These are phyloP conservation scores for Melipona bicolor DNA, from an alignment of 2,888 invertebrate genomes.

Conservation along the genomic window DNA sequence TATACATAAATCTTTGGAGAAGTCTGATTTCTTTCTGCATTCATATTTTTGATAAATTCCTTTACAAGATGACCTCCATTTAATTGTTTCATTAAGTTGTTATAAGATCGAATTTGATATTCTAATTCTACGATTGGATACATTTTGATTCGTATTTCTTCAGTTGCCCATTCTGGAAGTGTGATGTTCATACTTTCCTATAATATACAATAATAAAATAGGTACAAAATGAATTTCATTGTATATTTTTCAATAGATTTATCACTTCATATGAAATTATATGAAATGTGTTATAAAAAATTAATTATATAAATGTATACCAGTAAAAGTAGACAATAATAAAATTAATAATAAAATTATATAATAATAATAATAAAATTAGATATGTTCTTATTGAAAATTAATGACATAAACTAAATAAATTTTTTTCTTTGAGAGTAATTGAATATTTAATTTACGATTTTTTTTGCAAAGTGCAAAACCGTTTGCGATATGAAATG, in stretches of 20 bases:
- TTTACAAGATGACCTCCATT: constrained; percentile 16
- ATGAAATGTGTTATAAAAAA: background rate
- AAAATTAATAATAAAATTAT: background rate
- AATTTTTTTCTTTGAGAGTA: background rate
- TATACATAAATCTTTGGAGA: constrained; percentile 71
- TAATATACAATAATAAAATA: background rate
- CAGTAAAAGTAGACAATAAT: no score
- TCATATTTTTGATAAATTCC: constrained; percentile 22
- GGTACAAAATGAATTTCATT: background rate
- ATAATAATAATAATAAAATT: background rate
- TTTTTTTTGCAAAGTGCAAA: background rate
- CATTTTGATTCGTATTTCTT: constrained; percentile 44
- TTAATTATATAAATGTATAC: background rate
- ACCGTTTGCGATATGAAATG: background rate
- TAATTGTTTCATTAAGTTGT: background rate
- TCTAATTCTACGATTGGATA: constrained; percentile 5
- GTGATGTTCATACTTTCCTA: constrained; percentile 61
- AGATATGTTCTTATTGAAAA: background rate
- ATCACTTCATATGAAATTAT: background rate
- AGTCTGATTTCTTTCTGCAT: background rate
- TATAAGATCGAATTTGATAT: constrained; percentile 45
- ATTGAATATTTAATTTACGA: background rate
- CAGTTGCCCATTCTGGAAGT: constrained; percentile 67
- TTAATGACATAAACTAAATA: background rate
- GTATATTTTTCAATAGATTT: background rate